phyloP scores from a whole-genome alignment of 2,797 vertebrate genomes.

The Chelon auratus region DNA sequence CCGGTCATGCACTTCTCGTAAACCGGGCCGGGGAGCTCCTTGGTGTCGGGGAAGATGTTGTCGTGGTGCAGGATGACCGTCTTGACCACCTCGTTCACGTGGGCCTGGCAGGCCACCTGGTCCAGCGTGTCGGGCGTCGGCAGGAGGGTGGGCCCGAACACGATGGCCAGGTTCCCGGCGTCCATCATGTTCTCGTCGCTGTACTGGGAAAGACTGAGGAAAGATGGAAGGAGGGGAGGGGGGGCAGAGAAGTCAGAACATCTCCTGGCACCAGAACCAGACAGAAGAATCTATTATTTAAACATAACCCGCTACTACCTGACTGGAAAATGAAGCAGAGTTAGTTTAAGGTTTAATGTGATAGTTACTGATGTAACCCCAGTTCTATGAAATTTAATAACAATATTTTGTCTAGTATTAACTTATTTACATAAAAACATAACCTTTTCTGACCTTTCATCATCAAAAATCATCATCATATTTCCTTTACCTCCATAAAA shows the following conservation, averaged over 20 bases:
- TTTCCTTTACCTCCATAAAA: too few species aligned
- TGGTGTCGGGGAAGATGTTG: conserved; percentile 95
- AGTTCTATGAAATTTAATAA: not conserved
- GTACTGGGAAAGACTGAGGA: conserved; percentile 94
- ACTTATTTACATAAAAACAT: too few species aligned
- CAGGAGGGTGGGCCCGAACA: conserved; percentile 97
- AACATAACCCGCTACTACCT: not conserved
- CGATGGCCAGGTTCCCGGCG: conserved; percentile 97
- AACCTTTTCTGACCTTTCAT: too few species aligned
- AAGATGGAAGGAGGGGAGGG: not conserved
- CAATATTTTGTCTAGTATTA: not conserved
- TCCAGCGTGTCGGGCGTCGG: conserved; percentile 97
- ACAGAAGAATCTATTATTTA: not conserved
- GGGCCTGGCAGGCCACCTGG: conserved; percentile 98
- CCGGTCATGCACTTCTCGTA: conserved; percentile 99
- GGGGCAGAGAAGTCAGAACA: not conserved
- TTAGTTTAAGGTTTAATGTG: not conserved
- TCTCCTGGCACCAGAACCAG: not conserved
- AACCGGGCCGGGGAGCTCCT: conserved; percentile 95
- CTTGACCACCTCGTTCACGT: conserved; percentile 98
- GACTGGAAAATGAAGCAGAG: not conserved
- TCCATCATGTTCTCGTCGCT: conserved; percentile 99
- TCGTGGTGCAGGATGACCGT: conserved; percentile 99
- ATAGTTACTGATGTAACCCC: not conserved
- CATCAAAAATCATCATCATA: too few species aligned